These are phyloP conservation scores for Eilema depressum DNA, from an alignment of 2,888 invertebrate species.

Conservation along the genomic window DNA sequence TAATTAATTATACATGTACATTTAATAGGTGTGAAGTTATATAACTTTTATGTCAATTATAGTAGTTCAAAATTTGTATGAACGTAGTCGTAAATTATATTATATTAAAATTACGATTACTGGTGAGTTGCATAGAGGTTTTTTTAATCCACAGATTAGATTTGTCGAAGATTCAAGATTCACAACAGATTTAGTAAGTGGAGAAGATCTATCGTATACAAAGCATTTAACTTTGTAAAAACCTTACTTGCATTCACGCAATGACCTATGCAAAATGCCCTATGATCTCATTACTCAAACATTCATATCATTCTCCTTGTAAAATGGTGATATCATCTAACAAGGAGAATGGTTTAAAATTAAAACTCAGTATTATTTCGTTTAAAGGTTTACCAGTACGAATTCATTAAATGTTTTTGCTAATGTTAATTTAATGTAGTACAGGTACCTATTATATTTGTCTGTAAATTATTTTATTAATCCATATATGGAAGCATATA, in stretches of 20 bases:
- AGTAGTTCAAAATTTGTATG: no score
- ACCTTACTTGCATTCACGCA: background rate
- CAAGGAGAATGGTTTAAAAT: no score
- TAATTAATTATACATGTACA: constrained; percentile 15
- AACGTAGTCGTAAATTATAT: no score
- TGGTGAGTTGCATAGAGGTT: no score
- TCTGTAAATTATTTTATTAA: no score
- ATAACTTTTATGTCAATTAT: background rate
- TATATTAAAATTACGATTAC: no score
- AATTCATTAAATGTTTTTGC: background rate
- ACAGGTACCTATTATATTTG: no score
- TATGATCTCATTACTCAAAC: constrained; percentile 13
- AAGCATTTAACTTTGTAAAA: background rate
- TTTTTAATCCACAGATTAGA: no score
- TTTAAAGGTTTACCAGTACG: constrained; percentile 50
- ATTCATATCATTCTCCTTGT: background rate
- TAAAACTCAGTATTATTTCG: constrained; percentile 5
- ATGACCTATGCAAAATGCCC: background rate
- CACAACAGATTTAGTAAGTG: no score
- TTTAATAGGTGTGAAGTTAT: constrained; percentile 3
- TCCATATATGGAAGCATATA: no score
- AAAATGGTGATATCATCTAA: constrained; percentile 14
- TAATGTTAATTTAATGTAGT: no score
- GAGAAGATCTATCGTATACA: background rate
- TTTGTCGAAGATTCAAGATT: no score